Evolutionary conservation across 1,140 invertebrate genomes (phyloP).

Genomic region (Orchesella cincta): DNA sequence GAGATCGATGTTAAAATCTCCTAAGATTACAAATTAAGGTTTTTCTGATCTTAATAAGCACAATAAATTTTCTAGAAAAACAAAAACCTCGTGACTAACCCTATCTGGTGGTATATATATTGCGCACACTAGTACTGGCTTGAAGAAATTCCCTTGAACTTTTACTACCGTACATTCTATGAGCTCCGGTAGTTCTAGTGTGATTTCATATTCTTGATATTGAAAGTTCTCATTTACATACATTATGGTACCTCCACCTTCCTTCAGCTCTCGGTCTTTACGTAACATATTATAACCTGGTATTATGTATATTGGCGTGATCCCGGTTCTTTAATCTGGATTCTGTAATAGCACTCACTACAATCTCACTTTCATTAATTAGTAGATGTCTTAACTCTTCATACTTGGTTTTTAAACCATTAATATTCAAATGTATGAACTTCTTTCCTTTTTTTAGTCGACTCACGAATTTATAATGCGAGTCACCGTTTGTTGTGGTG

Average conservation of each 20-base stretch:
- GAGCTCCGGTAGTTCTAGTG: background rate
- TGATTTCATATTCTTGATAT: background rate
- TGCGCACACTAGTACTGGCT: background rate
- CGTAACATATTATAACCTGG: background rate
- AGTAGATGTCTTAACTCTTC: background rate
- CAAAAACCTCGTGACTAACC: background rate
- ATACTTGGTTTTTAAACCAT: background rate
- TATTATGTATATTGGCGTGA: background rate
- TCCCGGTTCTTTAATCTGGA: background rate
- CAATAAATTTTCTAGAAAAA: background rate
- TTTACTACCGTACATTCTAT: background rate
- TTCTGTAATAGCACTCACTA: background rate
- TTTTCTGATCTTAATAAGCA: background rate
- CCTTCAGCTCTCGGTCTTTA: background rate
- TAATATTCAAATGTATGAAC: background rate
- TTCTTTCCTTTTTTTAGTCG: too few species aligned
- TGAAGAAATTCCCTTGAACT: background rate
- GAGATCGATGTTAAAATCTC: slow-evolving; percentile 1
- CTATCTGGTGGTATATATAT: background rate
- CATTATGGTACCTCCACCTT: background rate
- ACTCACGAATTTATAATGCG: too few species aligned
- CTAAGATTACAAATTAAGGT: background rate
- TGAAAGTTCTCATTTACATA: background rate
- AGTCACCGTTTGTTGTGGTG: too few species aligned
- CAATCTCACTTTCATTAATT: background rate